Evolutionary conservation across 2,797 vertebrate genomes (phyloP).

Genomic region (Acomys russatus): DNA sequence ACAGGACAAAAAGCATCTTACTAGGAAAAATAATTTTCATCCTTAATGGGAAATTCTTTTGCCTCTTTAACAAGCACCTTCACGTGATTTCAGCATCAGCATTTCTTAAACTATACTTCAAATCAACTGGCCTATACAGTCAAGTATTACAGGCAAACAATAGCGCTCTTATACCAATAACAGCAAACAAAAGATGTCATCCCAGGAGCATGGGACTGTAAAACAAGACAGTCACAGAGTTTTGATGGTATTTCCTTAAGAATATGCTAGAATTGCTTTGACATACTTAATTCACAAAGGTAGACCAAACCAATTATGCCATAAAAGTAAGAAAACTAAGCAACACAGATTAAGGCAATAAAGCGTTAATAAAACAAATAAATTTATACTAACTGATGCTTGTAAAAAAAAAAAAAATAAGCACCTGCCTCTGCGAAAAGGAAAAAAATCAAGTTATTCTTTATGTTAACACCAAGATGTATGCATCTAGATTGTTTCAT

Average conservation of each 20-base stretch:
- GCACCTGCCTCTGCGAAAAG: not conserved
- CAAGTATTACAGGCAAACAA: not conserved
- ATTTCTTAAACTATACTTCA: conserved; percentile 39
- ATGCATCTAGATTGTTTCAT: conserved; percentile 35
- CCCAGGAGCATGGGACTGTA: not conserved
- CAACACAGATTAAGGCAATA: not conserved
- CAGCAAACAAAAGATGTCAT: not conserved
- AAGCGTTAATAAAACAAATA: conserved; percentile 15
- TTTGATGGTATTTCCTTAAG: not conserved
- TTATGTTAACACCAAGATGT: not conserved
- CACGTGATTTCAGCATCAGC: not conserved
- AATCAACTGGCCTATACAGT: conserved; percentile 7
- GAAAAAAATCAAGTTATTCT: conserved; percentile 17
- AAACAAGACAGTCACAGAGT: not conserved
- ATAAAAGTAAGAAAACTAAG: not conserved
- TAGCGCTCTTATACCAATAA: not conserved
- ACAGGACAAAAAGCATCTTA: not conserved
- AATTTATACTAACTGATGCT: not conserved
- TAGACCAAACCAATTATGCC: conserved; percentile 43
- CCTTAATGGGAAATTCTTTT: conserved; percentile 46
- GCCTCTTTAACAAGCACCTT: conserved; percentile 44
- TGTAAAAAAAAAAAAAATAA: conserved; percentile 34
- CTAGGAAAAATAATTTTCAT: conserved; percentile 52
- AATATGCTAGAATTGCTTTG: not conserved
- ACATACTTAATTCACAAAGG: conserved; percentile 41